Evolutionary conservation across 2,797 vertebrate species (phyloP), one percentile per base, ranked within the genome.

Genomic region (Acipenser ruthenus): DNA sequence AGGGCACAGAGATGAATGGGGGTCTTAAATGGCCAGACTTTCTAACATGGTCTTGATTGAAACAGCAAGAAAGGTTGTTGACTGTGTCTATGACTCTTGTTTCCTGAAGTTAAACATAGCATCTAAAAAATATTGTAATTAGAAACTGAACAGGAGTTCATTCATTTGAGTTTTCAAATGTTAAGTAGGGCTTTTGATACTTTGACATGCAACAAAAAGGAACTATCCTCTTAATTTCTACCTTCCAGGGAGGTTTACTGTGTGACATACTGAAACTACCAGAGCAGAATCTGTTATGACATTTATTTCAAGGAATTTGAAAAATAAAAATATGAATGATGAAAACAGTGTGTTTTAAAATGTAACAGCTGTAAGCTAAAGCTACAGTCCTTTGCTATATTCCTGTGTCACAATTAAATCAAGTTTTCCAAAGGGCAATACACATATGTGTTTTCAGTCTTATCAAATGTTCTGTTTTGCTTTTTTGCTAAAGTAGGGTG

Each of bases 81-180:
- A 86, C 85, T 79, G 75, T 83, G 81, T 84, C 87, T 86, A 86
- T 80, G 87, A 88, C 79, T 83, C 86, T 75, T 87, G 86, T 93
- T 94, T 95, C 92, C 92, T 93, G 92, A 94, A 81, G 85, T 93
- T 92, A 94, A 93, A 89, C 90, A 91, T 86, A 87, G 86, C 90
- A 90, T 92, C 86, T 90, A 81, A 86, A 87, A 92, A 91, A 87
- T 73, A 89, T 92, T 92, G 89, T 90, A 90, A 92, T 93, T 92
- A 94, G 82, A 78, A 80, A 68, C 59, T 6, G 5, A 70, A 63
- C 70, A 63, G 49, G 66, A 60, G 49, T 63, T 62, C 64, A 66
- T 67, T 60, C 50, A 52, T 70, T 37, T 63, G 10, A 2, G 65
- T 52, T 65, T 64, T 58, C 50, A 6, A 67, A 49, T 65, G 48